These are phyloP conservation scores for Prunella strophiata DNA, from an alignment of 2,797 vertebrate genomes.

Conservation along the genomic window DNA sequence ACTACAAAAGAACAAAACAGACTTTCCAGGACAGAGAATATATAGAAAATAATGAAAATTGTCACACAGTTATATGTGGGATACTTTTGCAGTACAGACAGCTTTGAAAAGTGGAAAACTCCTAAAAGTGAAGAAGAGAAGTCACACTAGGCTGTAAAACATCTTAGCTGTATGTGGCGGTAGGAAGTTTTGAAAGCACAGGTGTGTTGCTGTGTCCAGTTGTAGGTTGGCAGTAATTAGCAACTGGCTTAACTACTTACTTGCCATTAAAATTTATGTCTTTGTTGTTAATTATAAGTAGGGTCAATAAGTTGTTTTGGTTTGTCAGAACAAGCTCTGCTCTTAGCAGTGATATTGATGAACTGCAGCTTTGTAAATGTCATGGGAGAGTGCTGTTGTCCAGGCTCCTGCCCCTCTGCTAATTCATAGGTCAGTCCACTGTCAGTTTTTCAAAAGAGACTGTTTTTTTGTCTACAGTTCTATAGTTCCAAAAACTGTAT, in stretches of 20 bases:
- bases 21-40: background rate
- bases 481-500: background rate
- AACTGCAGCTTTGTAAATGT: constrained; percentile 38
- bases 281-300: background rate
- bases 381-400: constrained; percentile 20
- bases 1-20: background rate
- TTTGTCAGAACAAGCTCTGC: constrained; percentile 9
- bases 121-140: background rate
- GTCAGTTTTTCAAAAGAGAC: constrained; percentile 17
- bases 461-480: background rate
- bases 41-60: background rate
- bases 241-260: background rate
- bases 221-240: background rate
- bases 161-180: background rate
- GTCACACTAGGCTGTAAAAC: background rate
- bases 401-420: constrained; percentile 4
- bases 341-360: constrained; percentile 49
- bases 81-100: background rate
- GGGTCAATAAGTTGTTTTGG: background rate
- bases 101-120: background rate
- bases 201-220: accelerated
- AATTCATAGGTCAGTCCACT: background rate
- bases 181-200: background rate
- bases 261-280: background rate
- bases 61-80: background rate